Base-by-base conservation (phyloP, 1,140 invertebrate species). In the Oedothorax gibbosus region DNA sequence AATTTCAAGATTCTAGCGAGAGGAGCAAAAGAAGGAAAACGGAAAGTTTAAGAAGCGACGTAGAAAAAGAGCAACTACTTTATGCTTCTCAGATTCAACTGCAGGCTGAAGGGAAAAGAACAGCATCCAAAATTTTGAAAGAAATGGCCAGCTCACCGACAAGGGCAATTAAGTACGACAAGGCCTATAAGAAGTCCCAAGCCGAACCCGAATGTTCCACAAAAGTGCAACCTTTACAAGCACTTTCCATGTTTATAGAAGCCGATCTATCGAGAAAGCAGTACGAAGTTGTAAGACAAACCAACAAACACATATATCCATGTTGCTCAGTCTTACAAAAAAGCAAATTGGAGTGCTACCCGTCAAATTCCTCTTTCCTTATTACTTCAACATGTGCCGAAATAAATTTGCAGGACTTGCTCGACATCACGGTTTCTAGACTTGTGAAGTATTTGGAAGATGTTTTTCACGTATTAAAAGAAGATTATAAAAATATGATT, bases 191-290 rank as follows among this genome's bases (percentile, higher is more conserved):
- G 35, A 35, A 35, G 5, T 35, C 35, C 35, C 35, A 62, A 62
- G 57, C 57, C 57, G 18, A 62, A 62, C 1, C 57, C 18, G 57
- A 62, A 62, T 15, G 12, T 21, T 73, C 53, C 14, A 73, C 51
- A 35, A 18, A 11, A 14, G 50, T n/a, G 12, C 35, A 73, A 54
- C 71, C 71, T 53, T 14, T 50, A 9, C 21, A 73, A 73, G 51
- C 71, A 12, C 71, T 73, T n/a, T 14, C 71, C 11, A 73, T 73
- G 11, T 73, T 73, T 53, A 73, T 73, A 4, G 20, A 73, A 50
- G 71, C 71, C 1, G 71, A 73, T 6, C 20, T 73, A 53, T 50
- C 71, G 20, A 73, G 71, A 53, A 73, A 9, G 20, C 71, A 73
- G 53, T 73, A 73, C 53, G 71, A 73, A 73, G 71, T 73, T n/a